Conservation (phyloP, 2,113 vertebrate species). For the Sterrhoptilus dennistouni region DNA sequence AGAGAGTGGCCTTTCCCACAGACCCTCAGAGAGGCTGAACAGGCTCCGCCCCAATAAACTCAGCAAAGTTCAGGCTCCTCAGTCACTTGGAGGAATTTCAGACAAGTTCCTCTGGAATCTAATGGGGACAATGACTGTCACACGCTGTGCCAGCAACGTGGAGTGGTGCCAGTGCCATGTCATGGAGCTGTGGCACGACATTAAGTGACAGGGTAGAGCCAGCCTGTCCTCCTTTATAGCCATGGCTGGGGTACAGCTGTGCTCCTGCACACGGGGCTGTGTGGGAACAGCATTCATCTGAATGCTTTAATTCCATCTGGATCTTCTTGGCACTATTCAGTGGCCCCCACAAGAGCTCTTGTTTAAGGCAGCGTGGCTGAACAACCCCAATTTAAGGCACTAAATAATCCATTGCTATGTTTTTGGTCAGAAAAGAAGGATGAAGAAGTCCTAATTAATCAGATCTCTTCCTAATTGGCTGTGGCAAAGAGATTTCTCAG, state of each 20-base stretch:
- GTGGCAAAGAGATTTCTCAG: neutral
- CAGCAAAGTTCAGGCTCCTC: neutral
- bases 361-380: neutral
- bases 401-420: neutral
- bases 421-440: neutral
- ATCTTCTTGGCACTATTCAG: neutral
- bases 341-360: neutral
- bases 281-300: neutral
- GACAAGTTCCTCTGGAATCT: neutral
- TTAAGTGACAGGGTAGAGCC: neutral
- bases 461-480: conserved; percentile 36
- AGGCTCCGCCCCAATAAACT: neutral
- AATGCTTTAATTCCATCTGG: conserved; percentile 30
- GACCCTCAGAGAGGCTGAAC: neutral
- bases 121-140: neutral
- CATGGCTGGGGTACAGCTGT: neutral
- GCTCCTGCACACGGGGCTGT: neutral
- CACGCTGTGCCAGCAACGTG: neutral
- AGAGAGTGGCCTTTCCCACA: neutral
- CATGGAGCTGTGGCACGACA: neutral
- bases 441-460: conserved; percentile 43
- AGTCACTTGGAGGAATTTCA: neutral
- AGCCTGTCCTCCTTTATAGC: neutral
- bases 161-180: neutral
- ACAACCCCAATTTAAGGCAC: accelerated